Base-by-base conservation (phyloP, 2,797 vertebrate genomes). In the Semaprochilodus insignis region DNA sequence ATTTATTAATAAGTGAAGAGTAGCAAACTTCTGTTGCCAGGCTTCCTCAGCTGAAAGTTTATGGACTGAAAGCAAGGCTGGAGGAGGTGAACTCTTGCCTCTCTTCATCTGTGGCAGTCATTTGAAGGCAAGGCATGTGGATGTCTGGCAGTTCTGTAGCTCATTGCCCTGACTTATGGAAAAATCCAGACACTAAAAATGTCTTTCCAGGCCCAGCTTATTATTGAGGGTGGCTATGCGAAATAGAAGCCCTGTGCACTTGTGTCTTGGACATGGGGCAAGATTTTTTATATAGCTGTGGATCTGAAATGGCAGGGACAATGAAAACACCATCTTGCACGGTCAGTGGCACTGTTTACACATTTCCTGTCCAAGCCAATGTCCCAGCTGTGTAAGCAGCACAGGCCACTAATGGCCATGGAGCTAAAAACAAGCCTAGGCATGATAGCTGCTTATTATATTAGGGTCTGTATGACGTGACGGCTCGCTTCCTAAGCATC, bases 301-400 rank as follows among this genome's bases (percentile, higher is more conserved):
- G 82, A 78, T 82, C 77, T 63, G 55, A 86, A 81, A 87, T 82
- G 74, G 78, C 79, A 83, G 74, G 57, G 82, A 86, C 52, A 85
- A 51, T 77, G 55, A 86, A 77, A 86, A 76, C 78, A 85, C 72
- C 77, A 75, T 72, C 80, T 81, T 81, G 65, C 87, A 91, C 83
- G 85, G 89, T 87, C 85, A 83, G 19, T 89, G 91, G 88, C 88
- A 86, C 81, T 90, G 90, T 92, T 92, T 92, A 89, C 84, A 63
- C 87, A 86, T 87, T 91, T 91, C 90, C 92, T 90, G 86, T 91
- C 89, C 81, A 76, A 85, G 85, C 82, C 84, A 82, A 51, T 36
- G 81, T 89, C 85, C 89, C 94, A 94, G 93, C 92, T 94, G 93
- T 91, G 85, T 89, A 91, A 94, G 93, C 92, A 94, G 93, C 91